Base-by-base conservation (phyloP, 2,113 vertebrate species). In the Antigone vipio region DNA sequence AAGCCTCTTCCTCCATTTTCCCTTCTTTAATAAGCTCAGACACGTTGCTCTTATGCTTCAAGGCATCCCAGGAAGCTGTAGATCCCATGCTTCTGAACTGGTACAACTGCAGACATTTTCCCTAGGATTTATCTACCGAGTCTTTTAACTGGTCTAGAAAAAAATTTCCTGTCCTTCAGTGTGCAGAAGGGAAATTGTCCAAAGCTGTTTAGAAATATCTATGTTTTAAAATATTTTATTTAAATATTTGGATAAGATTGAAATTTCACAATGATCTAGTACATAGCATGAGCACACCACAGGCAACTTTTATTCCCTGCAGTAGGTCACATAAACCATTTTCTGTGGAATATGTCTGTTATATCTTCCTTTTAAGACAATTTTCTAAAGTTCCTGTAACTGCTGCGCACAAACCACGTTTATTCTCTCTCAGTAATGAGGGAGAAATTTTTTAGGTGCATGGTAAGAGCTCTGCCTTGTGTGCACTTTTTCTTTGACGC, bases 21-120 rank as follows among this genome's bases (percentile, higher is more conserved):
- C 22, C 85, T 63, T 92, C 86, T 82, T 84, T 97, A 97, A 97
- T 95, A 89, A 89, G 81, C 68, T 80, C 73, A 93, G 96, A 96
- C 95, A 96, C 32, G 20, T 92, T 42, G 64, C 84, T 96, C 72
- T 96, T 93, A 74, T 78, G 96, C 97, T 96, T 88, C 90, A 71
- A 95, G 96, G 95, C 95, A 97, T 95, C 94, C 50, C 71, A 32
- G 88, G 52, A 93, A 95, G 67, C 85, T 88, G 68, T 78, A 94
- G 78, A 90, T 73, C 44, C 89, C 67, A 29, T 90, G 92, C 73
- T 93, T 95, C 68, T 93, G 80, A 92, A 66, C 78, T 52, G 91
- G 94, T 96, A 91, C 50, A 83, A 59, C 72, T 85, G 64, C 68
- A 84, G 93, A 92, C 74, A 7, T 92, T 94, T 94, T 92, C 81